Evolutionary conservation across 1,140 invertebrate genomes (phyloP).

Genomic region (Drosophila gunungcola): DNA sequence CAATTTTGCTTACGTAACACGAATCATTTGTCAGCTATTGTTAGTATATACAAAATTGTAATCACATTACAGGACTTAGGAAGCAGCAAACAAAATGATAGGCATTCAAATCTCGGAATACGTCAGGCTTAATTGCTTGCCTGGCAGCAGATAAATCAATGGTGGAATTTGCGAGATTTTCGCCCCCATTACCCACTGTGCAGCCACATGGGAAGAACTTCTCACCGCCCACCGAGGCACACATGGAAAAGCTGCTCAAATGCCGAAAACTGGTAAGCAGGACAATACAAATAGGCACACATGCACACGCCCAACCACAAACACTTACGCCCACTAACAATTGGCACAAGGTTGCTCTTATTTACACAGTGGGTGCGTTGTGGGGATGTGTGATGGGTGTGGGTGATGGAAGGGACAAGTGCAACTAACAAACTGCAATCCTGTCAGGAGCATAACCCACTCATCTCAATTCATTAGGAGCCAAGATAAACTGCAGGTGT

Average conservation of each 20-base stretch:
- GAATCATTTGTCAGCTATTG: background rate
- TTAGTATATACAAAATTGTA: slow-evolving; percentile 9
- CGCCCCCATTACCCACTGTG: slow-evolving; percentile 11
- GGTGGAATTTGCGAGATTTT: background rate
- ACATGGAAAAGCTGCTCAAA: slow-evolving; percentile 28
- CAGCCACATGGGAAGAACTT: slow-evolving; percentile 4
- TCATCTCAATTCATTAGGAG: slow-evolving; percentile 52
- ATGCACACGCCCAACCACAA: slow-evolving; percentile 1
- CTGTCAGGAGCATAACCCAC: slow-evolving; percentile 45
- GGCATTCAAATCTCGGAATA: slow-evolving; percentile 10
- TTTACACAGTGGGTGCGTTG: slow-evolving; percentile 54
- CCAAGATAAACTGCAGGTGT: slow-evolving; percentile 33
- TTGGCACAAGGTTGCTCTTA: slow-evolving; percentile 50
- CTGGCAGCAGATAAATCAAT: slow-evolving; percentile 14
- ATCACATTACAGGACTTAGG: background rate
- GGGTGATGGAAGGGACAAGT: background rate
- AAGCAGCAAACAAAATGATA: slow-evolving; percentile 10
- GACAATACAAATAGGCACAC: slow-evolving; percentile 25
- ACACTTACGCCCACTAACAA: slow-evolving; percentile 14
- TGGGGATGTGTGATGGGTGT: background rate
- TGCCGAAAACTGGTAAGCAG: slow-evolving; percentile 38
- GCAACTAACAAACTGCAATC: slow-evolving; percentile 38
- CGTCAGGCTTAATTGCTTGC: slow-evolving; percentile 6
- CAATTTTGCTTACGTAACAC: background rate
- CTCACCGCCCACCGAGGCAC: background rate